These are phyloP conservation scores for Okapia johnstoni DNA, from an alignment of 2,113 vertebrate species.

Conservation along the genomic window DNA sequence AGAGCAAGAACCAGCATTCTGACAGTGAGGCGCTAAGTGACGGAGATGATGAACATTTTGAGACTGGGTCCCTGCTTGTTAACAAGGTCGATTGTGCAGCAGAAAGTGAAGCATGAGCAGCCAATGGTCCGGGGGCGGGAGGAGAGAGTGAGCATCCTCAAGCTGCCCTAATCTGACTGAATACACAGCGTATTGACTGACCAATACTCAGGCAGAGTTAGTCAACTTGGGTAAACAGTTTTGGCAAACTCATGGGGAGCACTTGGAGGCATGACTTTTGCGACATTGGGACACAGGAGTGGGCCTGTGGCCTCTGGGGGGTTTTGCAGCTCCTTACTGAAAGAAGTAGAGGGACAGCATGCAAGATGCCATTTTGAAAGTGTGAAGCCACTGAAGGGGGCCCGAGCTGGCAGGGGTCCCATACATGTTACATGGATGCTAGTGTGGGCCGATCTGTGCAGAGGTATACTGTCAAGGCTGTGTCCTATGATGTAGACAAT, in stretches of 20 bases:
- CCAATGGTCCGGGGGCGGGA: rapidly evolving
- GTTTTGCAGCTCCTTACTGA: neutral
- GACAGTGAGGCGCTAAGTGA: neutral
- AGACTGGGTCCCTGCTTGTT: rapidly evolving
- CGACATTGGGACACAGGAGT: rapidly evolving
- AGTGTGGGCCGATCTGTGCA: neutral
- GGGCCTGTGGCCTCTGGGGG: neutral
- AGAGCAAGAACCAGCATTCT: neutral
- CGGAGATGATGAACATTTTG: neutral
- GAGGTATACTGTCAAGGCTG: neutral
- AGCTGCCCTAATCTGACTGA: neutral
- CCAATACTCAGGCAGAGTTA: rapidly evolving
- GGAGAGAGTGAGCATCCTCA: neutral
- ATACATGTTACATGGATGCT: neutral
- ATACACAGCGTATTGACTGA: neutral
- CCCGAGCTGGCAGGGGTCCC: neutral
- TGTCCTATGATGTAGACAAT: no score
- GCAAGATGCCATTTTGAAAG: neutral
- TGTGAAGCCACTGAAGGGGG: neutral
- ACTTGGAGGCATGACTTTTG: neutral
- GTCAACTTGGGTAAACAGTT: neutral
- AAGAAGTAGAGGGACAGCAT: neutral
- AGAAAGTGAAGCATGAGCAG: neutral
- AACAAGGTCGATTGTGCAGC: rapidly evolving
- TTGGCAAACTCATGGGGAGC: rapidly evolving